phyloP scores from a whole-genome alignment of 2,797 vertebrate species.

The Epinephelus awoara region DNA sequence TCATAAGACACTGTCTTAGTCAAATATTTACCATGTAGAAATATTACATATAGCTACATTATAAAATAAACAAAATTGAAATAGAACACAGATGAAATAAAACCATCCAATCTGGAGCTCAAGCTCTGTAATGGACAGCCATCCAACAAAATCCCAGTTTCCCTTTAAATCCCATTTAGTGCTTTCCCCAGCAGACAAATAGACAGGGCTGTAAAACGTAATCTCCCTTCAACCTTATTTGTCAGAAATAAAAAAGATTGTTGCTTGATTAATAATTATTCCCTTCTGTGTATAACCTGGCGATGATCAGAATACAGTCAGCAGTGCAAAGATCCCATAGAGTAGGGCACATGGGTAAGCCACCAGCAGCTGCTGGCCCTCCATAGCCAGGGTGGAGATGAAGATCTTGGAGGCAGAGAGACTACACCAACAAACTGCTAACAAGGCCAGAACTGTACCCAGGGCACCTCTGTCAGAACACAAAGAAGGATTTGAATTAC shows the following conservation, averaged over 20 bases:
- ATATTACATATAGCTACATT: background rate
- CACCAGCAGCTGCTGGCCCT: constrained; percentile 94
- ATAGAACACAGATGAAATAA: background rate
- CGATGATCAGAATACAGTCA: constrained; percentile 90
- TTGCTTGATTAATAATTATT: background rate
- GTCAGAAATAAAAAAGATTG: background rate
- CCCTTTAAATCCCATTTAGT: background rate
- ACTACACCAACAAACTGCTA: constrained; percentile 93
- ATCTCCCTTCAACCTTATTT: background rate
- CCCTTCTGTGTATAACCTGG: background rate
- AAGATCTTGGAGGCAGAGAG: constrained; percentile 96
- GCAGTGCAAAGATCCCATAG: constrained; percentile 93
- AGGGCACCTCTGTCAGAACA: constrained; percentile 85
- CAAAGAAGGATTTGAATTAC: background rate
- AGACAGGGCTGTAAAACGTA: background rate
- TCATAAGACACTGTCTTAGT: background rate
- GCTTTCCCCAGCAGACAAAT: background rate
- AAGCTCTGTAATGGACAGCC: background rate
- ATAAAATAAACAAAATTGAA: background rate
- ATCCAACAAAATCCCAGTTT: background rate
- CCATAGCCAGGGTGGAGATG: constrained; percentile 94
- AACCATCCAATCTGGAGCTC: background rate
- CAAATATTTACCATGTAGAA: background rate
- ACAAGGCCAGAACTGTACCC: constrained; percentile 87
- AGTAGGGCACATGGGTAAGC: constrained; percentile 93